phyloP scores from a whole-genome alignment of 2,113 vertebrate species.

The Mystacornis crossleyi region DNA sequence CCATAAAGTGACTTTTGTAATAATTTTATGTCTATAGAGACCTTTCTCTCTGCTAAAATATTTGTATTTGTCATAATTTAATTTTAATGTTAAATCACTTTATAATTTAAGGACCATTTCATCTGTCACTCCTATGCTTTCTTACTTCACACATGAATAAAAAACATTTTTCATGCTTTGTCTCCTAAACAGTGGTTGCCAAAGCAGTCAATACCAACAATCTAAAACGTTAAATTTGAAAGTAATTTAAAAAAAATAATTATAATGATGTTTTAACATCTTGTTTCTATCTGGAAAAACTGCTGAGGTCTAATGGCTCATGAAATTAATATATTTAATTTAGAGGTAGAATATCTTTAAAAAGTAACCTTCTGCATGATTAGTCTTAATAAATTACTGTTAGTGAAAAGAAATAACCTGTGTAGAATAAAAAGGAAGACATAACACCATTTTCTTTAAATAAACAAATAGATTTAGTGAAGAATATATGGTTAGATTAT shows the following conservation, averaged over 20 bases:
- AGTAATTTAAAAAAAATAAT: background rate
- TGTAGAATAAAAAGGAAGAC: background rate
- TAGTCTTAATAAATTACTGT: background rate
- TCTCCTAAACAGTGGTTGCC: background rate
- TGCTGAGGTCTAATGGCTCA: background rate
- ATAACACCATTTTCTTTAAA: background rate
- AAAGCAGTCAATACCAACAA: background rate
- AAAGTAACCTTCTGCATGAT: background rate
- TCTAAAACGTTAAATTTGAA: background rate
- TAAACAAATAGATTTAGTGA: background rate
- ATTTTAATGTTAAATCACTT: background rate
- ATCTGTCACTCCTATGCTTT: background rate
- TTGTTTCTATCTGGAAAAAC: background rate
- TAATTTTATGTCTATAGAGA: background rate
- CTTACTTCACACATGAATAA: background rate
- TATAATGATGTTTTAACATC: background rate
- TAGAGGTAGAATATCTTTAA: background rate
- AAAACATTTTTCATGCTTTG: background rate
- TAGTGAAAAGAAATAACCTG: background rate
- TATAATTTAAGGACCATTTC: background rate
- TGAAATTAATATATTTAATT: background rate
- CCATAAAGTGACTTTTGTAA: background rate
- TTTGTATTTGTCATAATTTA: slow-evolving; percentile 7
- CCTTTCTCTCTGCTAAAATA: slow-evolving; percentile 15
- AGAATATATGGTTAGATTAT: background rate